Percentiles rank a stretch among this genome's conserved stretches.
Conservation (phyloP, 2,888 invertebrate genomes). For the Apoda limacodes region DNA sequence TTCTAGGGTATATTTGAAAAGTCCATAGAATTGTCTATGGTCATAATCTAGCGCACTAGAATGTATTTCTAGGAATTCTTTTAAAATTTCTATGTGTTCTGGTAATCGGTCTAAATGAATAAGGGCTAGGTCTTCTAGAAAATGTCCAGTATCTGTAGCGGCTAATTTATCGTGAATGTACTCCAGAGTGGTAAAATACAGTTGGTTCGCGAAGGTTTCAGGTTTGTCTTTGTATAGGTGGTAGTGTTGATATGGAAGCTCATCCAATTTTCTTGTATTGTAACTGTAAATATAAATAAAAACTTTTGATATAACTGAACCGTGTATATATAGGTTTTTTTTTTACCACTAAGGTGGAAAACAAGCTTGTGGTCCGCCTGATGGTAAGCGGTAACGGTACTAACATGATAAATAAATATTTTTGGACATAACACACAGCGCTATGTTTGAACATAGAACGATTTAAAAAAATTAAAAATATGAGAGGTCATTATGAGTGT, state of each 20-base stretch:
- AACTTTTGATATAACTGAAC: too few species aligned
- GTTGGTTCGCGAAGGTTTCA: constrained; percentile 72
- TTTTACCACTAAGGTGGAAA: too few species aligned
- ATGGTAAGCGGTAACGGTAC: too few species aligned
- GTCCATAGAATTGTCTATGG: constrained; percentile 84
- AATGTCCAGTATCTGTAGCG: constrained; percentile 79
- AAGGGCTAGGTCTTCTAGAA: constrained; percentile 81
- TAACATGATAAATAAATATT: too few species aligned
- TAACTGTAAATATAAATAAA: constrained; percentile 62
- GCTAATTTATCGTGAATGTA: constrained; percentile 87
- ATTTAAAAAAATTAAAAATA: not conserved
- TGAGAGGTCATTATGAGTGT: not conserved
- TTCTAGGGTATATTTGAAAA: constrained; percentile 56
- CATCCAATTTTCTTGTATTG: constrained; percentile 84
- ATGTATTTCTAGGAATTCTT: constrained; percentile 78
- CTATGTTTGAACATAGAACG: too few species aligned
- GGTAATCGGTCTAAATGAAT: constrained; percentile 57
- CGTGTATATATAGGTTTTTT: too few species aligned
- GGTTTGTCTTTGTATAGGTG: constrained; percentile 66
- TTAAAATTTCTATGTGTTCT: constrained; percentile 68
- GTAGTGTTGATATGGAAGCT: constrained; percentile 83
- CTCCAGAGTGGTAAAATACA: constrained; percentile 78
- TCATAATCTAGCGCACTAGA: constrained; percentile 82
- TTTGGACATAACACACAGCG: too few species aligned
- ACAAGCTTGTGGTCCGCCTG: too few species aligned